These are phyloP conservation scores for Zaprionus africanus DNA, from an alignment of 1,140 invertebrate genomes.

Conservation along the genomic window DNA sequence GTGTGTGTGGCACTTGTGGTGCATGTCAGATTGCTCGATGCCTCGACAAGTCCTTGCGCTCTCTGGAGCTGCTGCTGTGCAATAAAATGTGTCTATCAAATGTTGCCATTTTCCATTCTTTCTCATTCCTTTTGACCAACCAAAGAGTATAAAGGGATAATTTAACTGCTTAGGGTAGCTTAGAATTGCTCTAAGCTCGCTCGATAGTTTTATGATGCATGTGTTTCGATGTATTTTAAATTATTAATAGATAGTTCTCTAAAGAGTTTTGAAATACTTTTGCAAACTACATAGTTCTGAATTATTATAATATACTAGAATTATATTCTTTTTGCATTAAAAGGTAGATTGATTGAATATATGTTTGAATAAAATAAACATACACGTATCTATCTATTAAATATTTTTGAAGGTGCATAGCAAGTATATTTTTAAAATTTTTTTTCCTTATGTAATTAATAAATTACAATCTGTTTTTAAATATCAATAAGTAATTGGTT, in stretches of 20 bases:
- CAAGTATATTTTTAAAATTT: too few species aligned
- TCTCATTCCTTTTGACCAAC: constrained; percentile 15
- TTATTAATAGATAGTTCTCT: not conserved
- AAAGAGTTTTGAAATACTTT: not conserved
- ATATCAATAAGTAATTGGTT: too few species aligned
- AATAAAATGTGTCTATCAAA: constrained; percentile 82
- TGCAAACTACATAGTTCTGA: too few species aligned
- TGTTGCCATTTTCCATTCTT: constrained; percentile 41
- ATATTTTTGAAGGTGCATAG: too few species aligned
- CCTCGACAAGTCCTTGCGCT: constrained; percentile 21
- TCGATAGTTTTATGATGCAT: not conserved
- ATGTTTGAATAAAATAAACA: too few species aligned
- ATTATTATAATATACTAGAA: too few species aligned
- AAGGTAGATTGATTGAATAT: too few species aligned
- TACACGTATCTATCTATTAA: too few species aligned
- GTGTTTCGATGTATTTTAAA: not conserved
- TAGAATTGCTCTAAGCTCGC: not conserved
- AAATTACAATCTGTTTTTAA: too few species aligned
- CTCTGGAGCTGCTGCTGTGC: constrained; percentile 51
- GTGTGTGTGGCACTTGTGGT: constrained; percentile 23
- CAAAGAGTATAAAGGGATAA: constrained; percentile 19
- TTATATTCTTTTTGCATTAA: too few species aligned
- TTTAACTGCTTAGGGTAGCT: not conserved
- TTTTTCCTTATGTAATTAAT: too few species aligned
- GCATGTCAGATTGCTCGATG: constrained; percentile 30